Base-by-base conservation (phyloP, 2,888 invertebrate species). In the Eristalis pertinax region DNA sequence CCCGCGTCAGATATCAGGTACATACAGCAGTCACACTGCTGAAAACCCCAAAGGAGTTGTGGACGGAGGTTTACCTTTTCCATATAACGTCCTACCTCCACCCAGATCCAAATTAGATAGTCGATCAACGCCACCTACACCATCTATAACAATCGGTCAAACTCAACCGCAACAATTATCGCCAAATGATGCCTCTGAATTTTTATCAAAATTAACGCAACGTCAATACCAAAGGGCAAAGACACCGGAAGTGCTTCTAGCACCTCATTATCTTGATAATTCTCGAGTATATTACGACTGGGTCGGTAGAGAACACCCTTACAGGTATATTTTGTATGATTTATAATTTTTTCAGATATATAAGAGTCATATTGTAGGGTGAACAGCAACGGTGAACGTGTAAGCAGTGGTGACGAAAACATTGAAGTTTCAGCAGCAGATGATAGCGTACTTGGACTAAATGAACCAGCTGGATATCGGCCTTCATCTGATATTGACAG, bases 241-340 rank as follows among this genome's bases (percentile, higher is more conserved):
- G 89, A 96, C 97, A 0, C 96, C 97, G 0, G 97, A 97, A 93
- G 95, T 97, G 50, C 93, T 97, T 41, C 92, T 97, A 29, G 96
- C 97, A 0, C 97, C 97, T 19, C 95, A 96, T 89, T 96, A 96
- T 91, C 85, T 89, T 8, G 95, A 95, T 82, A 92, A 90, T 88
- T 90, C 90, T 11, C 75, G 90, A 13, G 89, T 91, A 32, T 94
- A 94, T 90, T 94, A 94, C 92, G 92, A 94, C 91, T 91, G 94
- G 94, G 69, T 93, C 91, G 91, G 91, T 91, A 24, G 94, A 92
- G 90, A 90, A 69, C 83, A 89, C 26, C 77, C 86, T 3, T 89
- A 89, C 56, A 88, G 85, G 78, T 87, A 65, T 75, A 24, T n/a
- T 29, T 29, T 1, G 29, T 19, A 8, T 62, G 10, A 0, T 24